Evolutionary conservation across 2,797 vertebrate genomes (phyloP), one percentile per base, ranked within the genome.

Genomic region (Brachymystax lenok): DNA sequence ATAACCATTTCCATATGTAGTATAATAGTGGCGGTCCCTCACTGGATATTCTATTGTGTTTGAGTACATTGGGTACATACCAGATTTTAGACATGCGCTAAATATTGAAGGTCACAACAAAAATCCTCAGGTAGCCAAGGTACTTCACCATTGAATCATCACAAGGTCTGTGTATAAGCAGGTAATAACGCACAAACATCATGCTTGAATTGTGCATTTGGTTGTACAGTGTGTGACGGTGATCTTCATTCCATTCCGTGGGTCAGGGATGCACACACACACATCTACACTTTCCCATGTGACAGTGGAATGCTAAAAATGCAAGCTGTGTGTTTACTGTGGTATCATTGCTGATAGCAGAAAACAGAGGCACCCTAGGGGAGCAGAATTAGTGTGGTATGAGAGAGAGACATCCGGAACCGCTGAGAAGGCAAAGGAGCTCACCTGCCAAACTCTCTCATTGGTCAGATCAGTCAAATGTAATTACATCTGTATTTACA

Each of bases 331-430:
- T 74, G 56, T 14, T 73, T 76, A 27, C 50, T 56, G 50, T 35
- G 67, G 64, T 61, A 13, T 16, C 28, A 24, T 17, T 50, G 59
- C 61, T 35, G 40, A 70, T 73, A 78, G 64, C 72, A 75, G 74
- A 73, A 79, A 69, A 68, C 76, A 78, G 67, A 76, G 59, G 27
- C 72, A 75, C 66, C 28, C 66, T 72, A 52, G 40, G 46, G n/a
- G 28, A 74, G 74, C 51, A 78, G 66, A 30, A 66, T 69, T 28
- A 35, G 77, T 78, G 66, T 73, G 61, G 77, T 30, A 72, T 74
- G 73, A 69, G 80, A 84, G 77, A 6, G 17, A 73, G 6, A 81
- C 82, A 74, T 74, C 83, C 56, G 76, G 74, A 80, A 78, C 69
- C 69, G 50, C 17, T 21, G 74, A 81, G 66, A 74, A 73, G 61